Evolutionary conservation across 2,113 vertebrate genomes (phyloP).

Genomic region (Anhinga rufa): DNA sequence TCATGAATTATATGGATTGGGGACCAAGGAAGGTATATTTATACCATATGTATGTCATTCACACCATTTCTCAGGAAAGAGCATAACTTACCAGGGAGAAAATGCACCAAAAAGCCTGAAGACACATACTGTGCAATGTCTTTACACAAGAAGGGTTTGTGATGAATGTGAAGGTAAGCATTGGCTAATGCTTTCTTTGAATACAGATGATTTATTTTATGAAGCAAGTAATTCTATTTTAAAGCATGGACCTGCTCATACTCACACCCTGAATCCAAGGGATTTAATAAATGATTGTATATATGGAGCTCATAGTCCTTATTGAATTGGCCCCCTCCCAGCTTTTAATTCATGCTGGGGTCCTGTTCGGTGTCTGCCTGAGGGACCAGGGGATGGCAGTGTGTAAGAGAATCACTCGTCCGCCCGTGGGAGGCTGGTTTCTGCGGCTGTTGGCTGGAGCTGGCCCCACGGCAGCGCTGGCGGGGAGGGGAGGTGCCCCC

Average conservation of each 20-base stretch:
- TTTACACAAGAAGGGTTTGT: background rate
- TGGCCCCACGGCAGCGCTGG: background rate
- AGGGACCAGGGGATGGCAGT: background rate
- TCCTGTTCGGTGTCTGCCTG: background rate
- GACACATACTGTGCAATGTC: background rate
- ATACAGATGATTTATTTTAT: background rate
- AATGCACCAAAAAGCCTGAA: background rate
- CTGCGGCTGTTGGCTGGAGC: background rate
- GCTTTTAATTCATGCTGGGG: background rate
- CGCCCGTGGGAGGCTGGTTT: background rate
- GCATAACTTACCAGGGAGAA: background rate
- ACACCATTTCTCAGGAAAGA: background rate
- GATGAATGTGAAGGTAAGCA: fast-evolving
- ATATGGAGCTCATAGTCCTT: background rate
- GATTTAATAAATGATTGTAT: background rate
- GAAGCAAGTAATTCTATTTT: background rate
- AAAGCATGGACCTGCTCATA: background rate
- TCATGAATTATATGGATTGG: background rate
- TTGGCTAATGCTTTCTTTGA: background rate
- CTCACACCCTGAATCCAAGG: background rate
- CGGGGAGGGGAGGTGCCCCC: background rate
- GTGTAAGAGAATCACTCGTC: background rate
- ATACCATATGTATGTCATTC: background rate
- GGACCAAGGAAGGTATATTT: background rate
- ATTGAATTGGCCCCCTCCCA: background rate